Percentiles rank a stretch among this genome's conserved stretches.
Evolutionary conservation across 2,888 invertebrate genomes (phyloP).

Genomic region (Chydorus sphaericus): DNA sequence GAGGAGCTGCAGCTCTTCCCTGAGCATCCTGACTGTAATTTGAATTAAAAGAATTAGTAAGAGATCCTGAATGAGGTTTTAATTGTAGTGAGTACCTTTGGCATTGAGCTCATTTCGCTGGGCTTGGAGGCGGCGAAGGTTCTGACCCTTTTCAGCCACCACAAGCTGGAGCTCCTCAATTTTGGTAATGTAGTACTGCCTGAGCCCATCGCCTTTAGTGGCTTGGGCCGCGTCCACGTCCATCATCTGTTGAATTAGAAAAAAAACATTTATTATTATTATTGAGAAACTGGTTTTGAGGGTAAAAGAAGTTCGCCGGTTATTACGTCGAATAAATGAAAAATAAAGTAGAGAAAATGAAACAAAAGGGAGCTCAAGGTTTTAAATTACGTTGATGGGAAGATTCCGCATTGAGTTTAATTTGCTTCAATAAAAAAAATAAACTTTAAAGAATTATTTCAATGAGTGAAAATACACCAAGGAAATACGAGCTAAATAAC

Average conservation of each 20-base stretch:
- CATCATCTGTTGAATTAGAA: slow-evolving; percentile 36
- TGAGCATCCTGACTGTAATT: slow-evolving; percentile 74
- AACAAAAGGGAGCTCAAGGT: too few relatives aligned
- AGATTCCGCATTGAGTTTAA: too few relatives aligned
- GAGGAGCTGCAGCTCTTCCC: slow-evolving; percentile 89
- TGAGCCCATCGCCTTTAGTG: slow-evolving; percentile 69
- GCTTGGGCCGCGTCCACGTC: slow-evolving; percentile 42
- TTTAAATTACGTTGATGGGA: too few relatives aligned
- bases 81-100: too few relatives aligned
- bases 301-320: too few relatives aligned
- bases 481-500: too few relatives aligned
- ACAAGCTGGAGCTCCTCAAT: slow-evolving; percentile 91
- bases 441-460: too few relatives aligned
- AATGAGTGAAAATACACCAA: too few relatives aligned
- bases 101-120: slow-evolving; percentile 98
- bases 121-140: slow-evolving; percentile 88
- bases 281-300: too few relatives aligned
- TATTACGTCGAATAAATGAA: slow-evolving; percentile 20
- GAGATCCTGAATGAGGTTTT: background rate
- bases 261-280: too few relatives aligned
- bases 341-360: background rate
- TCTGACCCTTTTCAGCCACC: slow-evolving; percentile 95
- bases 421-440: too few relatives aligned
- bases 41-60: background rate
- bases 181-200: slow-evolving; percentile 93